These are phyloP conservation scores for Phycodurus eques DNA, from an alignment of 2,113 vertebrate genomes.

Conservation along the genomic window DNA sequence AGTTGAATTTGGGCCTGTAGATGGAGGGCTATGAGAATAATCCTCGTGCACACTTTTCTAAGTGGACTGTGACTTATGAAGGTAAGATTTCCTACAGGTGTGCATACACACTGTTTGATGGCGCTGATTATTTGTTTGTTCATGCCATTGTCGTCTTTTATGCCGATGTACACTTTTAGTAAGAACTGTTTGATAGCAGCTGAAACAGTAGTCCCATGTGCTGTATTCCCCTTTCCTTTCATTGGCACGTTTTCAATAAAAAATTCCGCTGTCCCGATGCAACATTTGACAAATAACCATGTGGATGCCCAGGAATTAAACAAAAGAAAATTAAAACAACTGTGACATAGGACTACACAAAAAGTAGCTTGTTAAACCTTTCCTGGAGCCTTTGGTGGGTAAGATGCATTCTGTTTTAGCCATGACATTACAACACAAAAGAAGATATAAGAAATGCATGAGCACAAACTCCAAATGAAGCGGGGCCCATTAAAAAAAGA, in stretches of 20 bases:
- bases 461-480: slow-evolving; percentile 45
- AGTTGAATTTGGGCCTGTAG: too few relatives aligned
- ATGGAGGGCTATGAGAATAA: too few relatives aligned
- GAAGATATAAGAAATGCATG: slow-evolving; percentile 51
- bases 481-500: slow-evolving; percentile 35
- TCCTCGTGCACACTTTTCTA: too few relatives aligned
- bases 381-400: background rate
- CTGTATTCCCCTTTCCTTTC: background rate
- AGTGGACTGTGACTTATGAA: too few relatives aligned
- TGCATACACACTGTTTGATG: too few relatives aligned
- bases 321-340: slow-evolving; percentile 6
- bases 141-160: too few relatives aligned
- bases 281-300: background rate
- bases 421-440: slow-evolving; percentile 26
- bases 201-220: too few relatives aligned
- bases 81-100: too few relatives aligned
- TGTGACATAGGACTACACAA: slow-evolving; percentile 13
- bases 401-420: slow-evolving; percentile 27
- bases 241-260: background rate
- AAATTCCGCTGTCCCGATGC: background rate
- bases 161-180: too few relatives aligned
- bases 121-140: too few relatives aligned
- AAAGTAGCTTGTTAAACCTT: slow-evolving; percentile 14
- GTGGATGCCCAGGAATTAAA: background rate
- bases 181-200: too few relatives aligned